Conservation (phyloP, 2,113 vertebrate genomes). For the Passer domesticus region DNA sequence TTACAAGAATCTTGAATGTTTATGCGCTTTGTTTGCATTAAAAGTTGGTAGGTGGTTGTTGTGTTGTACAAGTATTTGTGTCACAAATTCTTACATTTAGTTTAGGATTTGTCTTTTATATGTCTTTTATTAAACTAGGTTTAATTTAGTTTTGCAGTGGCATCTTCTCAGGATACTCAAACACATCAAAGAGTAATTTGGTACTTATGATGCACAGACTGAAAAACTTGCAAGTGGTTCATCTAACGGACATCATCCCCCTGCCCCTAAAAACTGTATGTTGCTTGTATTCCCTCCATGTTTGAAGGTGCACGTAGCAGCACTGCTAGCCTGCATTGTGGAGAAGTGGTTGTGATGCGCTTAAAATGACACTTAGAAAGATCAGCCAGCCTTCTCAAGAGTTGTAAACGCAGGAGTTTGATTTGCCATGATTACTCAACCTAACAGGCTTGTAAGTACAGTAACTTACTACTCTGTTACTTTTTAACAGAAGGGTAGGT, state of each 20-base stretch:
- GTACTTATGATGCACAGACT: accelerated
- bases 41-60: background rate
- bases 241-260: background rate
- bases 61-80: background rate
- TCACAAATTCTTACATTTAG: background rate
- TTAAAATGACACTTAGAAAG: background rate
- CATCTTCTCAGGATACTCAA: background rate
- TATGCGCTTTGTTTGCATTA: background rate
- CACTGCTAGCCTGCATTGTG: background rate
- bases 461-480: background rate
- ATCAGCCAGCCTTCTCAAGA: background rate
- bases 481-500: background rate
- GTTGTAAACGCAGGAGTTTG: background rate
- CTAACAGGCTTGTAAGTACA: background rate
- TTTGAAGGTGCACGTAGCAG: background rate
- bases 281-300: accelerated
- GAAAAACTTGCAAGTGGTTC: background rate
- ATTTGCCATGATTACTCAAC: background rate
- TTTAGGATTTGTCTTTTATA: background rate
- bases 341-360: background rate
- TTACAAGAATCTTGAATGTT: background rate
- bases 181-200: background rate
- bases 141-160: background rate
- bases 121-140: background rate
- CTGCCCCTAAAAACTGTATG: accelerated